Percentiles rank a stretch among this genome's conserved stretches.
Conservation (phyloP, 2,888 invertebrate species). For the Tetragonisca angustula region DNA sequence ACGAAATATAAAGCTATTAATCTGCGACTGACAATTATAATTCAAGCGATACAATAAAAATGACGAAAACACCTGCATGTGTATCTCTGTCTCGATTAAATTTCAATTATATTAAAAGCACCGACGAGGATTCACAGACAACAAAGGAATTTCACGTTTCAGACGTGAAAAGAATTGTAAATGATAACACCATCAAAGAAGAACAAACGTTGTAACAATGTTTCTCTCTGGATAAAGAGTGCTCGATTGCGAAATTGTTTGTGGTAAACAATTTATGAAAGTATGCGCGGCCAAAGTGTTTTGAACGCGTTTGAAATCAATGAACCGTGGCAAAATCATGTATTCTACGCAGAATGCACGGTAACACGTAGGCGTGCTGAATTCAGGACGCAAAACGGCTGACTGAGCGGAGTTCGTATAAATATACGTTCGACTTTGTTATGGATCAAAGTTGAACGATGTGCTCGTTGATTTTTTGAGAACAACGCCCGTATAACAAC, state of each 20-base stretch:
- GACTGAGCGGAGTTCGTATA: neutral
- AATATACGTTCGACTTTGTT: neutral
- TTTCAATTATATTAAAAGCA: too few species aligned
- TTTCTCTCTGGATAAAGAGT: neutral
- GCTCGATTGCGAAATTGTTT: neutral
- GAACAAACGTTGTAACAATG: neutral
- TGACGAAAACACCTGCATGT: too few species aligned
- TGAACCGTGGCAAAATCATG: neutral
- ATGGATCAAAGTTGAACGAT: neutral
- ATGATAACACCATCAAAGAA: neutral
- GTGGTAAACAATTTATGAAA: neutral
- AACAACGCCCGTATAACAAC: neutral
- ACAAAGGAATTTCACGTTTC: too few species aligned
- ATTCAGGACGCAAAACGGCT: slow-evolving; percentile 7
- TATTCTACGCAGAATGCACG: neutral
- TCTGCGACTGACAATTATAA: too few species aligned
- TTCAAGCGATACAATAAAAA: too few species aligned
- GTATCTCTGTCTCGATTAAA: too few species aligned
- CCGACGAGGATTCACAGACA: too few species aligned
- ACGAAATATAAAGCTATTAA: too few species aligned
- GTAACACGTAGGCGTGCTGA: neutral
- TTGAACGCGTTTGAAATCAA: slow-evolving; percentile 4
- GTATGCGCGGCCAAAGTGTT: neutral
- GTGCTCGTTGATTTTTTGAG: neutral
- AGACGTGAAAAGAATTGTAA: neutral